A percentile compares a stretch with the other conserved stretches of the same genome.
phyloP scores from a whole-genome alignment of 2,888 invertebrate species.

The Ametastegia equiseti region DNA sequence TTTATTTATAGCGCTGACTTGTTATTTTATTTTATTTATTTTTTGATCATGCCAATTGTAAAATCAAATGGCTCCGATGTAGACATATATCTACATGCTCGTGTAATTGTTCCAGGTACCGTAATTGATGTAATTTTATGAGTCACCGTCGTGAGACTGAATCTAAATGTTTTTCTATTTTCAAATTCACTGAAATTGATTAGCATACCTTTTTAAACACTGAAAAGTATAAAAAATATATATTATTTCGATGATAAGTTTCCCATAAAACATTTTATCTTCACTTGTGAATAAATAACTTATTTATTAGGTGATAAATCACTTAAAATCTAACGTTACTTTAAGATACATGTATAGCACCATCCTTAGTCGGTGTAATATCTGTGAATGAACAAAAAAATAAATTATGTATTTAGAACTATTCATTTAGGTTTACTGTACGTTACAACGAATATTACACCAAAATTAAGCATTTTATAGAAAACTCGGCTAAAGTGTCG shows the following conservation, averaged over 20 bases:
- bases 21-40: neutral
- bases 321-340: neutral
- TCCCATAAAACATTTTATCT: neutral
- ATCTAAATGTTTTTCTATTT: neutral
- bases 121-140: neutral
- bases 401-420: neutral
- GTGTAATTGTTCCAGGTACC: neutral
- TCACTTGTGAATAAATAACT: constrained; percentile 5
- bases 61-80: neutral
- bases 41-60: neutral
- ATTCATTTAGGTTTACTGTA: too few relatives aligned
- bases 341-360: constrained; percentile 5
- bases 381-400: neutral
- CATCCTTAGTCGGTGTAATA: constrained; percentile 12
- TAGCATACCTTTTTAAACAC: constrained; percentile 5
- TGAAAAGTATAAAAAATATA: constrained; percentile 34
- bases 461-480: neutral
- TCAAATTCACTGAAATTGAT: neutral
- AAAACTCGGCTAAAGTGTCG: neutral
- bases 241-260: neutral
- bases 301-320: constrained; percentile 10
- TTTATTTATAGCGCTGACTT: neutral
- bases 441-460: neutral
- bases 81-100: neutral
- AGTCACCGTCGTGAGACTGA: neutral